Evolutionary conservation across 2,113 vertebrate genomes (phyloP).

Genomic region (Kryptolebias marmoratus): DNA sequence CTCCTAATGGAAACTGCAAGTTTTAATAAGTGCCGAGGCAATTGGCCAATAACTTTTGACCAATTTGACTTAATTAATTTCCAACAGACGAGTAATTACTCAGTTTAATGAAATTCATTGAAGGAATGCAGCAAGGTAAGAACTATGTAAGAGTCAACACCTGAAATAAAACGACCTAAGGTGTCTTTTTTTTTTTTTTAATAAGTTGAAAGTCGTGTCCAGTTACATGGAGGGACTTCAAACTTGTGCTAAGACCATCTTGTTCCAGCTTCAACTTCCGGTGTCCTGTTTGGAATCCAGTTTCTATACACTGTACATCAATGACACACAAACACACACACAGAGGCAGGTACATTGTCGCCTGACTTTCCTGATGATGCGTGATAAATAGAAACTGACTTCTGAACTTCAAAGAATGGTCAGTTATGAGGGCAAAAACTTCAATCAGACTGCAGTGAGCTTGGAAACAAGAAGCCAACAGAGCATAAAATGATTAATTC

Average conservation of each 20-base stretch:
- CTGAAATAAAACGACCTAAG: no score
- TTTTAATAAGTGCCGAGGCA: slow-evolving; percentile 18
- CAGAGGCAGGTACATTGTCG: not conserved
- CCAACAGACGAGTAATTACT: no score
- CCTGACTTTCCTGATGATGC: not conserved
- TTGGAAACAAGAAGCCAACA: slow-evolving; percentile 27
- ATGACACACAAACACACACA: not conserved
- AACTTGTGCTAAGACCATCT: no score
- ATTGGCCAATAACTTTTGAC: slow-evolving; percentile 7
- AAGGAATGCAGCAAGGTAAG: no score
- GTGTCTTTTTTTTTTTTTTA: no score
- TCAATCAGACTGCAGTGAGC: slow-evolving; percentile 2
- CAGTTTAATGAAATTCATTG: no score
- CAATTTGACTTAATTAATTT: not conserved
- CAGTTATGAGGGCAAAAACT: slow-evolving; percentile 16
- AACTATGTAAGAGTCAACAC: no score
- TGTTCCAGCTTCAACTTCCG: no score
- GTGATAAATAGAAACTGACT: slow-evolving; percentile 7
- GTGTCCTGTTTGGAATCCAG: no score
- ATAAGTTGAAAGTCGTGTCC: no score
- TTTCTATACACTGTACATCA: no score
- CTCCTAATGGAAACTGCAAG: slow-evolving; percentile 6
- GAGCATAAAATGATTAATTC: not conserved
- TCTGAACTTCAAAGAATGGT: slow-evolving; percentile 7
- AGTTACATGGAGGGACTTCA: no score